These are phyloP conservation scores for Callaeas wilsoni DNA, from an alignment of 2,113 vertebrate species.

Conservation along the genomic window DNA sequence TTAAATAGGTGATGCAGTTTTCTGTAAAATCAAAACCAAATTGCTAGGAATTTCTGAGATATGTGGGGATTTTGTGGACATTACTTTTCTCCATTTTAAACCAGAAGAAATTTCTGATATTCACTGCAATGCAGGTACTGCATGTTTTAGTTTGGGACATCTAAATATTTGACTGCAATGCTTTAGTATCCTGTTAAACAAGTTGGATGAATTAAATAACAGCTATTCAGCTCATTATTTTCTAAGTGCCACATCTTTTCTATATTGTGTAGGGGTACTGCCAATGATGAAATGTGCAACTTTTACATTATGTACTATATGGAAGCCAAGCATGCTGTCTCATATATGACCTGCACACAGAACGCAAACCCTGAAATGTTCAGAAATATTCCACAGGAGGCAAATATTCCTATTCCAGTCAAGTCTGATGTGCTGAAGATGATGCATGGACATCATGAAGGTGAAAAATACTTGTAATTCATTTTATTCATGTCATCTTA, in stretches of 20 bases:
- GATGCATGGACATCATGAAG: constrained; percentile 79
- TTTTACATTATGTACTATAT: constrained; percentile 99
- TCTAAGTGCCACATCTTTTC: background rate
- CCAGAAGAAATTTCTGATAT: background rate
- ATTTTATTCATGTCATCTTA: background rate
- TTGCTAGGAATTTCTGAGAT: background rate
- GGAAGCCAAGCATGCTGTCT: constrained; percentile 85
- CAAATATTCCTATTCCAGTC: constrained; percentile 83
- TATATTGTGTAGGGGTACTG: constrained; percentile 79
- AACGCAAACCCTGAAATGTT: constrained; percentile 80
- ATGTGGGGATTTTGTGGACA: background rate
- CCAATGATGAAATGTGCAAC: constrained; percentile 97
- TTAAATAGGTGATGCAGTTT: background rate
- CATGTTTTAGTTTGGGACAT: background rate
- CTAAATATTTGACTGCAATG: background rate
- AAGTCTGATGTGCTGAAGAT: constrained; percentile 77
- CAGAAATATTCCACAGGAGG: constrained; percentile 83
- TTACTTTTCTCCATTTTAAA: background rate
- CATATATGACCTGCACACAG: constrained; percentile 89
- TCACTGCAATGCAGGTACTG: background rate
- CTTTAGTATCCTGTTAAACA: background rate
- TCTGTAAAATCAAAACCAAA: background rate
- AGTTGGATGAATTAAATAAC: background rate
- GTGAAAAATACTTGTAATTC: constrained; percentile 53
- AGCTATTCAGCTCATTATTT: background rate